Conservation (phyloP, 2,797 vertebrate genomes). For the Onychomys leucogaster region DNA sequence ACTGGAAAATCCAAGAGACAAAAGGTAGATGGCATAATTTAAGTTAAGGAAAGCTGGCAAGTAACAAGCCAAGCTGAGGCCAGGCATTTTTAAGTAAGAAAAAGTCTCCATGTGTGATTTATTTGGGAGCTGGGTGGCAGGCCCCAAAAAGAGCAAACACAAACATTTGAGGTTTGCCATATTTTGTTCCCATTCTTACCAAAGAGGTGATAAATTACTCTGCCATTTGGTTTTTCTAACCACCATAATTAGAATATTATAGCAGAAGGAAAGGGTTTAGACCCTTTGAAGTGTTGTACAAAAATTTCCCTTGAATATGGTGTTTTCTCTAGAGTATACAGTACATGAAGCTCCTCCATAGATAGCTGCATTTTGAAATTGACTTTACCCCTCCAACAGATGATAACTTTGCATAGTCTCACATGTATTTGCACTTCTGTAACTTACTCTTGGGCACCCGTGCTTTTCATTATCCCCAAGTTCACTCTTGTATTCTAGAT, state of each 20-base stretch:
- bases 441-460: neutral
- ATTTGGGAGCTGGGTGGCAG: too few species aligned
- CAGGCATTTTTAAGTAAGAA: too few species aligned
- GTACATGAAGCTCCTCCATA: neutral
- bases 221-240: conserved; percentile 23
- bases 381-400: too few species aligned
- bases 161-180: conserved; percentile 19
- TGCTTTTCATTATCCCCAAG: neutral
- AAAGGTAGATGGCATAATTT: too few species aligned
- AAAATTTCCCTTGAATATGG: neutral
- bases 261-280: conserved; percentile 60
- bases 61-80: too few species aligned
- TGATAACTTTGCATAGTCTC: neutral
- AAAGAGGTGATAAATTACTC: conserved; percentile 59
- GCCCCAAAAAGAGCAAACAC: too few species aligned
- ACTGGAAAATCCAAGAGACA: too few species aligned
- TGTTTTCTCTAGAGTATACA: conserved; percentile 42
- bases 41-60: too few species aligned
- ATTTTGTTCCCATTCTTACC: conserved; percentile 10
- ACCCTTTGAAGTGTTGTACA: conserved; percentile 48
- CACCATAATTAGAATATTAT: conserved; percentile 56
- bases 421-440: neutral
- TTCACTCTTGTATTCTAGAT: neutral
- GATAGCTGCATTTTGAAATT: neutral
- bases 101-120: too few species aligned